These are phyloP conservation scores for Lasioglossum pauxillum DNA, from an alignment of 2,888 invertebrate genomes.

Conservation along the genomic window DNA sequence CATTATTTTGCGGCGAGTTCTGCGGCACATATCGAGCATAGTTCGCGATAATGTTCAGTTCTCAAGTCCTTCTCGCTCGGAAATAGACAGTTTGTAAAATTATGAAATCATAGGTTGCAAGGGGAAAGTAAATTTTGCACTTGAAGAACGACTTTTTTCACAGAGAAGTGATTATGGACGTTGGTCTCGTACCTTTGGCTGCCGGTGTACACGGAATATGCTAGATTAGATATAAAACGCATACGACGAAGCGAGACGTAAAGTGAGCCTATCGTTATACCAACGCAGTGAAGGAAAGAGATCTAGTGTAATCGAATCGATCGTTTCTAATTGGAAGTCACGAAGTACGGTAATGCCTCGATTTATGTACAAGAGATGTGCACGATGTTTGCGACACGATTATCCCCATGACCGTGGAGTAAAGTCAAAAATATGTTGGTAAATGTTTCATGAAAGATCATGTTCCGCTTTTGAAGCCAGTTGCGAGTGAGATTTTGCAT, in stretches of 20 bases:
- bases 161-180: not conserved
- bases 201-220: not conserved
- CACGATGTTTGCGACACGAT: not conserved
- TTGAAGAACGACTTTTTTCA: not conserved
- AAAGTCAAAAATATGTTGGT: not conserved
- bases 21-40: not conserved
- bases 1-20: slow-evolving; percentile 6
- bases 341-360: not conserved
- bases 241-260: not conserved
- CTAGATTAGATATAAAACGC: not conserved
- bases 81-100: not conserved
- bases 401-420: not conserved
- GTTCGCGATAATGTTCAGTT: not conserved
- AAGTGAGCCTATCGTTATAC: slow-evolving; percentile 1
- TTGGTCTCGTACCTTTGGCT: slow-evolving; percentile 12
- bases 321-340: slow-evolving; percentile 5
- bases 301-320: slow-evolving; percentile 9
- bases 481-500: not conserved
- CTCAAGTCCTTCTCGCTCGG: not conserved
- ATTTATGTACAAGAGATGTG: not conserved
- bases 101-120: not conserved
- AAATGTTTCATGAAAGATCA: not conserved
- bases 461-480: not conserved
- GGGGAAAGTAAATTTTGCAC: not conserved
- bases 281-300: not conserved